Base-by-base conservation (phyloP, 2,797 vertebrate genomes). In the Enteromius afrohamiltoni region DNA sequence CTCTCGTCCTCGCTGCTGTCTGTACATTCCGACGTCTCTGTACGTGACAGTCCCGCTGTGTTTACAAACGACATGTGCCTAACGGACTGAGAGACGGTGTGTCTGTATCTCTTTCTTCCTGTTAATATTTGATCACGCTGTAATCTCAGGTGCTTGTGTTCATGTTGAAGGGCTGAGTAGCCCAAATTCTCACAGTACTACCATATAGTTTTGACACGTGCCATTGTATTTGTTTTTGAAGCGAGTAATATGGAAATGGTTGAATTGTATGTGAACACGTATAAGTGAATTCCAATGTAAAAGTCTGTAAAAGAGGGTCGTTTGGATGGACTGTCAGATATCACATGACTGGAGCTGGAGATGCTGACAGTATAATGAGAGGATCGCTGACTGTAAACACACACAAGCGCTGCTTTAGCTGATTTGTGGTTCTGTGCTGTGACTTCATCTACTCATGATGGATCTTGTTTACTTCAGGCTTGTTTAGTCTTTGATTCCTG, bases 381-480 rank as follows among this genome's bases (percentile, higher is more conserved):
- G 29, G 31, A 68, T 67, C 3, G 0, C 31, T 37, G 34, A 68
- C 83, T 64, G 92, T 40, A 13, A n/a, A 69, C 67, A 69, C 19
- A 11, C 65, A 11, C 58, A 26, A 60, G n/a, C 55, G 11, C 58
- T 60, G 4, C 58, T 60, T 68, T n/a, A 68, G 65, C 34, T 68
- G 34, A 6, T 42, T 23, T 69, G 17, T 42, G 67, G 17, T n/a
- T 68, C 34, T 26, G 42, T 47, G 68, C 42, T 17, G 69, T 49
- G 69, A 69, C 67, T n/a, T 69, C 67, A 69, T 42, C 67, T 40
- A 42, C n/a, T 69, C 67, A 13, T 49, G 69, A 71, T 10, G 23
- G 69, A 9, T 29, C 74, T 40, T 23, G 53, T 42, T 76, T 60
- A 76, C 53, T 58, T 17, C 53, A 60, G 34, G 14, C 53, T 76